Evolutionary conservation across 2,888 invertebrate species (phyloP), one percentile per base, ranked within the genome.

Genomic region (Lysandra bellargus): DNA sequence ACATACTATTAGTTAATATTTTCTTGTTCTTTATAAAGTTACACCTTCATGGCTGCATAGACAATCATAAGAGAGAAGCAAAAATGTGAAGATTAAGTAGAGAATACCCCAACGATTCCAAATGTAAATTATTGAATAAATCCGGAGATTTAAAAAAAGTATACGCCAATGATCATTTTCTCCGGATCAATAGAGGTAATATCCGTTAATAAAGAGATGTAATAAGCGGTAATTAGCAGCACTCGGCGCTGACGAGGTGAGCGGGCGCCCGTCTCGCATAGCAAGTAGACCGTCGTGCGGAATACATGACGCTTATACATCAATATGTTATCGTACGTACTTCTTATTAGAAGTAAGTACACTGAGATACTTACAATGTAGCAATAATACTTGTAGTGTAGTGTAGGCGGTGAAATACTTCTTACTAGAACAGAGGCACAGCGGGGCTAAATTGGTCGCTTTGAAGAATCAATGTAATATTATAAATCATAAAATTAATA

Each of bases 191-290:
- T 76, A 76, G 49, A 2, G 30, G 57, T 33, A 33, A 76, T 33
- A 53, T 53, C 76, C 53, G 76, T 76, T 76, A 76, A 57, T 76
- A 57, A 76, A 76, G 76, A 76, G 76, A 76, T 76, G 53, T 76
- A 76, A 76, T 57, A 76, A 76, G 53, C 49, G 76, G 53, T 53
- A 76, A 76, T 76, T 76, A 76, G 12, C 5, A 53, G 76, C 57
- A 49, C 75, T 75, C 80, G 79, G 80, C 77, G 80, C 78, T 78
- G 78, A 81, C 80, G 80, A 81, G 81, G 82, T 80, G 79, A 78
- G 76, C 79, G 76, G 78, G 64, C 73, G 73, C 80, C 79, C 79
- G 80, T 75, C 80, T 77, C 72, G 82, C 80, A 82, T 82, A 60
- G 60, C 79, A 79, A 74, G 78, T 69, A 57, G 76, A 30, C 30